Conservation (phyloP, 1,140 invertebrate genomes). For the Riptortus pedestris region DNA sequence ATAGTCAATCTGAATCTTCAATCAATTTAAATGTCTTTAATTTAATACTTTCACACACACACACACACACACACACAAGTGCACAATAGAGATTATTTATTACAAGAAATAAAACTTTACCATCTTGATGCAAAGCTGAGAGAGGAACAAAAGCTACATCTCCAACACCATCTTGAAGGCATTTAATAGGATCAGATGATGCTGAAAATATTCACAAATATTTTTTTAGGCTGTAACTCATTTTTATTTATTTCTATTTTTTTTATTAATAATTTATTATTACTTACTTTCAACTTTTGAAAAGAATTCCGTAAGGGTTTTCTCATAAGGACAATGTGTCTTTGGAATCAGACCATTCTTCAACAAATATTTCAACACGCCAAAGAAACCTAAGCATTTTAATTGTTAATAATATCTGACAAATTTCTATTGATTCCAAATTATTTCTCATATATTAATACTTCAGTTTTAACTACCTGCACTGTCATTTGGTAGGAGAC, state of each 20-base stretch:
- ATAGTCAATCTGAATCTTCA: too few species aligned
- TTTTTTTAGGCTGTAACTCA: too few species aligned
- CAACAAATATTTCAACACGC: constrained; percentile 41
- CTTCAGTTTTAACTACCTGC: constrained; percentile 31
- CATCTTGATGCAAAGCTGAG: constrained; percentile 18
- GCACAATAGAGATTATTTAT: too few species aligned
- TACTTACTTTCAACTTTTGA: constrained; percentile 32
- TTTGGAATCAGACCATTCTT: constrained; percentile 39
- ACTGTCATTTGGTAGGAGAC: constrained; percentile 36
- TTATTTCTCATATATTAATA: too few species aligned
- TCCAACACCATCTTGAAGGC: constrained; percentile 48
- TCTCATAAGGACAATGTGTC: constrained; percentile 38
- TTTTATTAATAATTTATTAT: background rate
- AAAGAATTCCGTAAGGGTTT: constrained; percentile 43
- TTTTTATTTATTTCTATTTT: too few species aligned
- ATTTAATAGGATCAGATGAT: constrained; percentile 38
- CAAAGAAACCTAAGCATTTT: constrained; percentile 40
- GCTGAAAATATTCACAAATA: background rate
- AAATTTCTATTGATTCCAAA: too few species aligned
- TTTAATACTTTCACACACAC: too few species aligned
- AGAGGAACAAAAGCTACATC: constrained; percentile 50
- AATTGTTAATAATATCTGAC: too few species aligned
- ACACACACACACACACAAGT: too few species aligned
- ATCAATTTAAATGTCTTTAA: too few species aligned
- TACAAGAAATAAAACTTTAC: constrained; percentile 16